phyloP scores from a whole-genome alignment of 2,113 vertebrate genomes.

The Stigmatopora argus region DNA sequence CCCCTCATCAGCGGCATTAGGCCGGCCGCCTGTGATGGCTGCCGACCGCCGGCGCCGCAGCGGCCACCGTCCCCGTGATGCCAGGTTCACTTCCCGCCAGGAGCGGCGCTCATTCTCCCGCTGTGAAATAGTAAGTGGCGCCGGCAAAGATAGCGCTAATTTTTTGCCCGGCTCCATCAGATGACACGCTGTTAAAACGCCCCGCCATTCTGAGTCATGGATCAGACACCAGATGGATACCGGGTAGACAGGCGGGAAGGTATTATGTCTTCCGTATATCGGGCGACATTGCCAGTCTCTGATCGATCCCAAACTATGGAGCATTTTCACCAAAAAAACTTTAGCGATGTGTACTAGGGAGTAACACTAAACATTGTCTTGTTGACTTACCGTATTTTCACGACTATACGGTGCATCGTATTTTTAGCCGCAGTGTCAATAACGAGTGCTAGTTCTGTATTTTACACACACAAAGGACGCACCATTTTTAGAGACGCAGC shows the following conservation, averaged over 20 bases:
- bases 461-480: too few species aligned
- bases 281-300: too few species aligned
- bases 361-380: too few species aligned
- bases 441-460: too few species aligned
- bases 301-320: too few species aligned
- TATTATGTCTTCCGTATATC: slow-evolving; percentile 16
- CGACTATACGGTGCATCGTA: too few species aligned
- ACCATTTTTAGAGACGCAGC: too few species aligned
- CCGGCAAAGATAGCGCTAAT: slow-evolving; percentile 55
- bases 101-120: slow-evolving; percentile 62
- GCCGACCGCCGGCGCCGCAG: slow-evolving; percentile 62
- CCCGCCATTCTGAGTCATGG: slow-evolving; percentile 37
- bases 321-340: too few species aligned
- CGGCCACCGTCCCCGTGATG: slow-evolving; percentile 34
- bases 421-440: too few species aligned
- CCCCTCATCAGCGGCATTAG: slow-evolving; percentile 77
- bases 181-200: slow-evolving; percentile 50
- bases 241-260: slow-evolving; percentile 8
- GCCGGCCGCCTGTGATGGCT: slow-evolving; percentile 67
- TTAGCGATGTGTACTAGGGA: too few species aligned
- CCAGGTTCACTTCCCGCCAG: slow-evolving; percentile 60
- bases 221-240: slow-evolving; percentile 17
- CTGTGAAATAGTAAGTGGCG: slow-evolving; percentile 45
- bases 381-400: too few species aligned
- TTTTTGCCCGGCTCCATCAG: slow-evolving; percentile 50